Conservation (phyloP, 2,113 vertebrate species). For the Lycaon pictus region DNA sequence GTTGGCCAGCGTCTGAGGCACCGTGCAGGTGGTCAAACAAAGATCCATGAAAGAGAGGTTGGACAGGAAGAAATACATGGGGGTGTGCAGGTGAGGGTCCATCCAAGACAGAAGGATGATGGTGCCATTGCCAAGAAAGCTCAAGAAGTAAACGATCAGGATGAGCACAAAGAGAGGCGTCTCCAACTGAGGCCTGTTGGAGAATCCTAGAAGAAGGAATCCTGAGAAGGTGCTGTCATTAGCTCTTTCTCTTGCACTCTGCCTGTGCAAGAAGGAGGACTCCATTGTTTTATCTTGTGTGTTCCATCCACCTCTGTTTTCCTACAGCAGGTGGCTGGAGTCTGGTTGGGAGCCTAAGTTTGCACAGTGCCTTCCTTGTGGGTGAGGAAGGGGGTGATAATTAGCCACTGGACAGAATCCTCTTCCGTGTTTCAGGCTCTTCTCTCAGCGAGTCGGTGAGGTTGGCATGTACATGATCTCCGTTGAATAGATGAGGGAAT, state of each 20-base stretch:
- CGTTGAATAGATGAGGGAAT: not conserved
- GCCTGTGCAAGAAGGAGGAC: not conserved
- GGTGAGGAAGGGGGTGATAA: not conserved
- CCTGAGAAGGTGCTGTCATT: slow-evolving; percentile 34
- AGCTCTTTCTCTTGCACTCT: not conserved
- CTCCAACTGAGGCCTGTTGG: slow-evolving; percentile 15
- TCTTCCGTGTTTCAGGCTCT: not conserved
- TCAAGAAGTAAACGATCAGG: slow-evolving; percentile 66
- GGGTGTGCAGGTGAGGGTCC: slow-evolving; percentile 66
- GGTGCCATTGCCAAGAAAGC: slow-evolving; percentile 51
- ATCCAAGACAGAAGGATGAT: slow-evolving; percentile 52
- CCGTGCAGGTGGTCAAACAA: slow-evolving; percentile 69
- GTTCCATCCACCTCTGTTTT: not conserved
- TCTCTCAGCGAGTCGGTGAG: not conserved
- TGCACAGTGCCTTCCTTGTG: not conserved
- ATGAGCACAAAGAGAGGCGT: slow-evolving; percentile 57
- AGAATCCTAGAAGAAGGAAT: slow-evolving; percentile 74
- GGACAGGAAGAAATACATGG: slow-evolving; percentile 81
- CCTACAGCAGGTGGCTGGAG: fast-evolving
- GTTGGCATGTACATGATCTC: not conserved
- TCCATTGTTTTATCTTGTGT: not conserved
- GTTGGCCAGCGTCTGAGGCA: slow-evolving; percentile 71
- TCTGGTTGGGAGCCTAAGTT: not conserved
- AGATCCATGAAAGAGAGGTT: slow-evolving; percentile 78
- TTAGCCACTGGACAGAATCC: no score